phyloP scores from a whole-genome alignment of 2,113 vertebrate genomes.

The Nycticebus coucang region DNA sequence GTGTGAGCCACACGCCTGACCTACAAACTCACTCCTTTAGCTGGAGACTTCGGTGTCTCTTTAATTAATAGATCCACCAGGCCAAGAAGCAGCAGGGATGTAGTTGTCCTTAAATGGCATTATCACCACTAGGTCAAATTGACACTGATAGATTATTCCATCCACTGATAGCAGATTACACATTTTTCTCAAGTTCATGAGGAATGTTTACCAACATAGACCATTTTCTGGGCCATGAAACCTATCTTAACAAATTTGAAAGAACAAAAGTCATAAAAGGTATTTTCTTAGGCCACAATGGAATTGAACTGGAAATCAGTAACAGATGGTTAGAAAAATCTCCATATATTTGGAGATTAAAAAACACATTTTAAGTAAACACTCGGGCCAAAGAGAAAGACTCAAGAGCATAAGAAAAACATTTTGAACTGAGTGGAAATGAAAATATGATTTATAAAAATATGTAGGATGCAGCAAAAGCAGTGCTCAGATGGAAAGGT shows the following conservation, averaged over 20 bases:
- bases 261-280: neutral
- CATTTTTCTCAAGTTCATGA: neutral
- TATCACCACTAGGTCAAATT: neutral
- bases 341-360: neutral
- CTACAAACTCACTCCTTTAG: neutral
- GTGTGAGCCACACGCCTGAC: too few species aligned
- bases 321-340: neutral
- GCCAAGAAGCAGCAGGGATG: neutral
- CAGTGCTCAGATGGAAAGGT: neutral
- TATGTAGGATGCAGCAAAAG: neutral
- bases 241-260: neutral
- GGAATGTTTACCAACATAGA: neutral
- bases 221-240: neutral
- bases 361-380: neutral
- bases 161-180: neutral
- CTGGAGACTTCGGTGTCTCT: neutral
- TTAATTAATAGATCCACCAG: neutral
- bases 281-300: neutral
- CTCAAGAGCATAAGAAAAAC: neutral
- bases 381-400: neutral
- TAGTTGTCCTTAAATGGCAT: neutral
- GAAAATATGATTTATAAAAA: conserved; percentile 5
- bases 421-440: neutral
- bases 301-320: conserved; percentile 12
- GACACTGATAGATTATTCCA: neutral